A percentile compares a stretch with the other conserved stretches of the same genome.
Evolutionary conservation across 1,140 invertebrate genomes (phyloP).

Genomic region (Pemphigus obesinymphae): DNA sequence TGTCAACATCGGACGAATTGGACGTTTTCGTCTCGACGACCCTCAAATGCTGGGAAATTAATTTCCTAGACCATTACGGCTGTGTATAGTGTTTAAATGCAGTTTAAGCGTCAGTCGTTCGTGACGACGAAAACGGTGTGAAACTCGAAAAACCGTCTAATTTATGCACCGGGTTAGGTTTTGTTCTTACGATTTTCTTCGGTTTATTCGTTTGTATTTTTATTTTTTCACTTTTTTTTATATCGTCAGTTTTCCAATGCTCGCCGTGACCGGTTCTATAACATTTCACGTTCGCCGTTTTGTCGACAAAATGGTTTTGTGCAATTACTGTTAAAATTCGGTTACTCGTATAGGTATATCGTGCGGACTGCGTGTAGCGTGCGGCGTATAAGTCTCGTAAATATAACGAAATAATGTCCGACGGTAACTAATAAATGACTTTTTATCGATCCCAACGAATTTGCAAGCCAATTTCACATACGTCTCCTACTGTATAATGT

Average conservation of each 20-base stretch:
- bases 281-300: background rate
- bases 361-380: no score
- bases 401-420: no score
- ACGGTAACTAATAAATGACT: no score
- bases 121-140: conserved; percentile 28
- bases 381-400: no score
- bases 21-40: conserved; percentile 10
- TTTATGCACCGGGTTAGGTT: no score
- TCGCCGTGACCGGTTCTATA: conserved; percentile 27
- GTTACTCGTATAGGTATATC: no score
- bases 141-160: conserved; percentile 30
- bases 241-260: background rate
- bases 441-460: no score
- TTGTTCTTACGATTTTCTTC: no score
- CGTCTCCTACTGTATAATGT: no score
- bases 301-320: no score
- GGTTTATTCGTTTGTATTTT: no score
- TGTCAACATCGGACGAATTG: background rate
- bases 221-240: background rate
- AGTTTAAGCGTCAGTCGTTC: conserved; percentile 28
- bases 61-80: background rate
- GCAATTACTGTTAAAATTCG: background rate
- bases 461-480: no score
- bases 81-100: conserved; percentile 22
- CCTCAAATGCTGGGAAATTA: conserved; percentile 6